Base-by-base conservation (phyloP, 1,140 invertebrate genomes). In the Campoletis sonorensis region DNA sequence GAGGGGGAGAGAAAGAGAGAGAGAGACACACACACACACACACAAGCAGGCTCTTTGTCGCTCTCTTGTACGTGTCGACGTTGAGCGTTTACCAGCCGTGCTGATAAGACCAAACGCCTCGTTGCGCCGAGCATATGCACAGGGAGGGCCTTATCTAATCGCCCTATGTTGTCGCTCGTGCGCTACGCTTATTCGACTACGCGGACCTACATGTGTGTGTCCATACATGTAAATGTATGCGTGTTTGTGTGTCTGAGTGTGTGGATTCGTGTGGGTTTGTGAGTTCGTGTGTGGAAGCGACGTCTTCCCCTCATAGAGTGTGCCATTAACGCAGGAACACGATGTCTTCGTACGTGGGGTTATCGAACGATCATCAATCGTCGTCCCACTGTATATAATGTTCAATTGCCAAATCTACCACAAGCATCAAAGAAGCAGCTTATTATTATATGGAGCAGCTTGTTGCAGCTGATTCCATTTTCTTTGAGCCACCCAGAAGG, bases 251-350 rank as follows among this genome's bases (percentile, higher is more conserved):
- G n/a, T n/a, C n/a, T n/a, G n/a, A n/a, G n/a, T n/a, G n/a, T n/a
- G n/a, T n/a, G n/a, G n/a, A n/a, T n/a, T n/a, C n/a, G n/a, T n/a
- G n/a, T n/a, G n/a, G n/a, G n/a, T n/a, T n/a, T n/a, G n/a, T n/a
- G n/a, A n/a, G n/a, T 21, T 15, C 51, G 4, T 15, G 15, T 21
- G 51, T 54, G 51, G 4, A 37, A 37, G 37, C 10, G 37, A 37
- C 37, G 51, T 81, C 71, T 82, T 85, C 79, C 84, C 75, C 75
- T 73, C 58, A 75, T 81, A 82, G 81, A 85, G 86, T 86, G 87
- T 86, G 88, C 85, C 83, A 86, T 87, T 87, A 87, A 86, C 86
- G 79, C 82, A 80, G 73, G 84, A 86, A 88, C 84, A 86, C 73
- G 83, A 61, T 30, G 79, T 82, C 72, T 79, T 49, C 75, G 58